Evolutionary conservation across 2,797 vertebrate genomes (phyloP), one percentile per base, ranked within the genome.

Genomic region (Pelochelys cantorii): DNA sequence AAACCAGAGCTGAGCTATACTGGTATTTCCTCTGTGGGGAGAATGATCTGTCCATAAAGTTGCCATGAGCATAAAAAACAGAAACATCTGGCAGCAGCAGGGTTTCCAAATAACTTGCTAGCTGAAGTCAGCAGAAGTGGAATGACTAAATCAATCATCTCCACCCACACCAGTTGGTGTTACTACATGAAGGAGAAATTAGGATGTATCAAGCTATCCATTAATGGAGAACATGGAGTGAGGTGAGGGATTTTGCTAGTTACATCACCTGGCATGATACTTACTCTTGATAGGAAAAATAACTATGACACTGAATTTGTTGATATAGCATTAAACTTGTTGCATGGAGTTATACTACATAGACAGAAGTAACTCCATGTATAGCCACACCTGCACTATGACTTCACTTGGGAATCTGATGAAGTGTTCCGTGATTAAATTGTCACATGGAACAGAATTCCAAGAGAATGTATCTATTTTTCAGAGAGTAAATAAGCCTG

Each of bases 301-400:
- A 87, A 60, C 8, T 11, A 48, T 7, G 0, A 2, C 65, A 31
- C 13, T 86, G 85, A 89, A 80, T 83, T 85, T 4, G 1, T 90
- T 90, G 27, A 82, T 29, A 13, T 2, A 3, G 1, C 6, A 23
- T 75, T 75, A 89, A 87, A 54, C 22, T 77, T 65, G 13, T 81
- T 88, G 65, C 80, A 22, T 74, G 9, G 12, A n/a, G 4, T 85
- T 83, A 53, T n/a, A 75, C 55, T 65, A 56, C 12, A 85, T 94
- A 90, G 20, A 37, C 27, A 79, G 71, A 91, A 83, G 71, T 23
- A 0, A 31, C 22, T 80, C 56, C 25, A 6, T 22, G 68, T 89
- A 90, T 86, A 92, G 79, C 91, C 90, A 85, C 80, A 89, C 60
- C 74, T 92, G 79, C 5, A 78, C 25, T 79, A 92, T 95, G 91